A percentile compares a stretch with the other conserved stretches of the same genome.
Evolutionary conservation across 2,888 invertebrate species (phyloP).

Genomic region (Phanerotoma sp.): DNA sequence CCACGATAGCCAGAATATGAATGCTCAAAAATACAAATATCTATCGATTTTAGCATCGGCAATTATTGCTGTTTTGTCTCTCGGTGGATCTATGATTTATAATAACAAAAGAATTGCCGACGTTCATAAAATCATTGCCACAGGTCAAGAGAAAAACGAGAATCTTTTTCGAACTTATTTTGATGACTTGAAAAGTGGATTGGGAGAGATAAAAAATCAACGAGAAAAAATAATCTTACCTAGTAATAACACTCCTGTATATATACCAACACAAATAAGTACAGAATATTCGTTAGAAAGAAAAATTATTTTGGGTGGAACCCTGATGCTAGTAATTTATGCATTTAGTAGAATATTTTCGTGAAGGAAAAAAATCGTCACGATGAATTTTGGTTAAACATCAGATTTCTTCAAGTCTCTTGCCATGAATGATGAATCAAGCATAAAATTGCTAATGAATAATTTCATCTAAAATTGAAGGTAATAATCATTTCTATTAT

Average conservation of each 20-base stretch:
- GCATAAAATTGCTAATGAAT: too few relatives aligned
- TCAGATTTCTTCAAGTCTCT: too few relatives aligned
- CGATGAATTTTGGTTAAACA: not conserved
- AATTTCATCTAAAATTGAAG: too few relatives aligned
- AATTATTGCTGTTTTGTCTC: slow-evolving; percentile 45
- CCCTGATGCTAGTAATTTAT: slow-evolving; percentile 6
- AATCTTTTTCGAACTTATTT: slow-evolving; percentile 34
- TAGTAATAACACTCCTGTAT: not conserved
- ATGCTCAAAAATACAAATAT: slow-evolving; percentile 52
- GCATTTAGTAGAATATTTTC: slow-evolving; percentile 7
- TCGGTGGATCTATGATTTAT: slow-evolving; percentile 50
- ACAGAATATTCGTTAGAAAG: not conserved
- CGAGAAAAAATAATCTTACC: not conserved
- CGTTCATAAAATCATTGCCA: slow-evolving; percentile 39
- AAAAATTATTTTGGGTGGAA: slow-evolving; percentile 8
- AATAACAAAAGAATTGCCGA: slow-evolving; percentile 47
- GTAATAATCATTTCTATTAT: too few relatives aligned
- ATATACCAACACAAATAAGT: not conserved
- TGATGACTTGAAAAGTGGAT: slow-evolving; percentile 27
- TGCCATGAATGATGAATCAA: too few relatives aligned
- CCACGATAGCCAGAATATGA: slow-evolving; percentile 51
- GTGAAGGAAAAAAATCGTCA: not conserved
- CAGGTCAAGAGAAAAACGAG: slow-evolving; percentile 44
- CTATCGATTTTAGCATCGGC: slow-evolving; percentile 50
- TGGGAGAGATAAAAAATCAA: slow-evolving; percentile 2